Evolutionary conservation across 2,797 vertebrate genomes (phyloP).

Genomic region (Oreortyx pictus): DNA sequence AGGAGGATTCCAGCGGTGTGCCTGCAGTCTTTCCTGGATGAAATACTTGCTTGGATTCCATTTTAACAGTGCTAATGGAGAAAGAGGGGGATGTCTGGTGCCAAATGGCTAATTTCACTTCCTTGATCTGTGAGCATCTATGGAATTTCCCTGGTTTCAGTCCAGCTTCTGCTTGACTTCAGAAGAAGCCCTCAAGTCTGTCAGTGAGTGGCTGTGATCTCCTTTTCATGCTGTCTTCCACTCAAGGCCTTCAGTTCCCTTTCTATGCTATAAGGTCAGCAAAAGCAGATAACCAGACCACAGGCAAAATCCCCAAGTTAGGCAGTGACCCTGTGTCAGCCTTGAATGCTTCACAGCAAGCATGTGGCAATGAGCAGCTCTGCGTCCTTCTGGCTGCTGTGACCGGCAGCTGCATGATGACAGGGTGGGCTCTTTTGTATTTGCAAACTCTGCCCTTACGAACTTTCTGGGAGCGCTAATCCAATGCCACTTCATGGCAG

Average conservation of each 20-base stretch:
- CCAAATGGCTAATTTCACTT: neutral
- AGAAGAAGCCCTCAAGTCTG: neutral
- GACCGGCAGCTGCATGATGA: rapidly evolving
- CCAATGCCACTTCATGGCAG: neutral
- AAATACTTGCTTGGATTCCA: conserved; percentile 2
- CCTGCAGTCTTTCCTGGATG: conserved; percentile 34
- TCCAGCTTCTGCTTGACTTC: neutral
- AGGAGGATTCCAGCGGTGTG: neutral
- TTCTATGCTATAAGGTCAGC: neutral
- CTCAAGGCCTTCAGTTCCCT: neutral
- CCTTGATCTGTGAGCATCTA: neutral
- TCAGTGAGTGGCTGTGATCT: rapidly evolving
- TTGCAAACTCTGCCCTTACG: neutral
- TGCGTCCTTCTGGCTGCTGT: neutral
- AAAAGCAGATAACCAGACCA: neutral
- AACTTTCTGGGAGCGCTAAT: neutral
- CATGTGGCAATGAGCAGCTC: rapidly evolving
- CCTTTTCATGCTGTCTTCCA: neutral
- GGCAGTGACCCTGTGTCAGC: neutral
- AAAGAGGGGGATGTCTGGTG: neutral
- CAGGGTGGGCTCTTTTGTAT: neutral
- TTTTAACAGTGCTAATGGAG: neutral
- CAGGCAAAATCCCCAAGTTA: neutral
- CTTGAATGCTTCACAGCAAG: neutral
- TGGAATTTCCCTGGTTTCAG: neutral